These are phyloP conservation scores for Microtus montanus DNA, from an alignment of 2,113 vertebrate genomes.

Conservation along the genomic window DNA sequence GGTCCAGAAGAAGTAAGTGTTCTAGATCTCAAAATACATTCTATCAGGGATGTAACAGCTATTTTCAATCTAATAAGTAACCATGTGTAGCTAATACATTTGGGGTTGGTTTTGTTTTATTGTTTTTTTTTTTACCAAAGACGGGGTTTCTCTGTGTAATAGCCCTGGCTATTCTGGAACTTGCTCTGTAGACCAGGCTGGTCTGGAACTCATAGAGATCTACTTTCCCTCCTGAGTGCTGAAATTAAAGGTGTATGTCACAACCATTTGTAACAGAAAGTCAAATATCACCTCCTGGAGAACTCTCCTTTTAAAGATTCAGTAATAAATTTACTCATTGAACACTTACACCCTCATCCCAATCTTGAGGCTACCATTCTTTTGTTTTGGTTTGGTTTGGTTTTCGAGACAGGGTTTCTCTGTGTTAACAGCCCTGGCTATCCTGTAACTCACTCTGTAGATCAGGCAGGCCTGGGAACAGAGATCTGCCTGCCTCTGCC, in stretches of 20 bases:
- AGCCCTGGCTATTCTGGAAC: too few species aligned
- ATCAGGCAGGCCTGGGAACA: background rate
- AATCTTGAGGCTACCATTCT: background rate
- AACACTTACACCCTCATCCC: background rate
- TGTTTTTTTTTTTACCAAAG: too few species aligned
- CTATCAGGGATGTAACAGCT: constrained; percentile 13
- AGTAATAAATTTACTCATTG: constrained; percentile 37
- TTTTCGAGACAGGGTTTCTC: background rate
- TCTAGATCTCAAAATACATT: constrained; percentile 37
- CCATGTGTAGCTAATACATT: constrained; percentile 27
- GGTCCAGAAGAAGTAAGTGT: constrained; percentile 17
- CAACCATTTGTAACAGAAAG: constrained; percentile 41
- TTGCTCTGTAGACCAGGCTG: too few species aligned
- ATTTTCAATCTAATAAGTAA: constrained; percentile 57
- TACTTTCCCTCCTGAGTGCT: too few species aligned
- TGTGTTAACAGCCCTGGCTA: background rate
- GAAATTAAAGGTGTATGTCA: too few species aligned
- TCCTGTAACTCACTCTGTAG: background rate
- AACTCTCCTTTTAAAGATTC: constrained; percentile 37
- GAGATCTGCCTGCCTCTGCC: background rate
- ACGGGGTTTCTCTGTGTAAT: too few species aligned
- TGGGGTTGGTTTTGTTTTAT: background rate
- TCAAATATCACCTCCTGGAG: constrained; percentile 28
- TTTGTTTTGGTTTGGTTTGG: background rate
- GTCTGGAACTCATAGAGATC: too few species aligned